These are phyloP conservation scores for Dermatemys mawii DNA, from an alignment of 2,113 vertebrate species.

Conservation along the genomic window DNA sequence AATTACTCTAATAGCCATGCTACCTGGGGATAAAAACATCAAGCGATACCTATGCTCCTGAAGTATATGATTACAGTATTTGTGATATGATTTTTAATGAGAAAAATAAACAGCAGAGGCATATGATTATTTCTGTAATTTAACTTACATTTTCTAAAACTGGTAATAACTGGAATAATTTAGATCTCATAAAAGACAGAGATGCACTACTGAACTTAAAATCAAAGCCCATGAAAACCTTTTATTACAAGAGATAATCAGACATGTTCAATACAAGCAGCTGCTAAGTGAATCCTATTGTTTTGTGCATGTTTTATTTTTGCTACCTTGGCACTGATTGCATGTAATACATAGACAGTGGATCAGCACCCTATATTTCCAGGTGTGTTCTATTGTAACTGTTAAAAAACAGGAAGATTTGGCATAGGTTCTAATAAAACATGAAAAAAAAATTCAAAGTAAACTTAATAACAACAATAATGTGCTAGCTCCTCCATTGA, in stretches of 20 bases:
- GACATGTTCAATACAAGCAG: slow-evolving; percentile 69
- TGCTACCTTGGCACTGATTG: slow-evolving; percentile 52
- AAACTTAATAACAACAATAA: accelerated
- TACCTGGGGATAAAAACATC: slow-evolving; percentile 32
- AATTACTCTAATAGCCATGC: slow-evolving; percentile 22
- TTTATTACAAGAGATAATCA: slow-evolving; percentile 75
- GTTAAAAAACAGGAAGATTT: slow-evolving; percentile 1
- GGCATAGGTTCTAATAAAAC: slow-evolving; percentile 44
- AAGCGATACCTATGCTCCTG: slow-evolving; percentile 24
- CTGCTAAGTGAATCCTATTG: slow-evolving; percentile 69
- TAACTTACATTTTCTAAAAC: slow-evolving; percentile 69
- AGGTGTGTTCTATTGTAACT: slow-evolving; percentile 43
- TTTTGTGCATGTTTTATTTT: slow-evolving; percentile 68
- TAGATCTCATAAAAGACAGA: slow-evolving; percentile 71
- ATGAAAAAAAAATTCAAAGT: neutral
- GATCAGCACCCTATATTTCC: slow-evolving; percentile 64
- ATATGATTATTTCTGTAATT: slow-evolving; percentile 70
- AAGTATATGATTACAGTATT: slow-evolving; percentile 53
- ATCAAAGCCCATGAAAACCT: slow-evolving; percentile 70
- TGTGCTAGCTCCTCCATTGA: no score
- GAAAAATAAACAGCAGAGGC: slow-evolving; percentile 76
- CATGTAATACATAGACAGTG: slow-evolving; percentile 47
- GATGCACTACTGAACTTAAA: slow-evolving; percentile 60
- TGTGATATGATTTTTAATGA: slow-evolving; percentile 54
- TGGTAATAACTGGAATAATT: slow-evolving; percentile 74